Evolutionary conservation across 1,140 invertebrate genomes (phyloP).

Genomic region (Chymomyza costata): DNA sequence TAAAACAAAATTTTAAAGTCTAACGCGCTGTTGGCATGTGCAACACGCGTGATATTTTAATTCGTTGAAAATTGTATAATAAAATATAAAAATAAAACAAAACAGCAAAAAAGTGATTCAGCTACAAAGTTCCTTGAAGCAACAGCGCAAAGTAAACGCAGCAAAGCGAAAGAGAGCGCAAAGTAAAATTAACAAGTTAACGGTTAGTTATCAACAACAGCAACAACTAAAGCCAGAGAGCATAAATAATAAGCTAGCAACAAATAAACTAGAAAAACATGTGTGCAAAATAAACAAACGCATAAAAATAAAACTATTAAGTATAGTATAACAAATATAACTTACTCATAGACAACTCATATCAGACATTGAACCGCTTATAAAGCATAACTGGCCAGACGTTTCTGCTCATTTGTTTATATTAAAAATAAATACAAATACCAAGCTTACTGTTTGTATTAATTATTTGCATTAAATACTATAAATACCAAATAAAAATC

Average conservation of each 20-base stretch:
- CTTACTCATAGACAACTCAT: no score
- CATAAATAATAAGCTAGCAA: constrained; percentile 23
- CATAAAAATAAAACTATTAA: no score
- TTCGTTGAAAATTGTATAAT: constrained; percentile 44
- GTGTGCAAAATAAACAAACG: background rate
- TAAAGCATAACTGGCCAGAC: no score
- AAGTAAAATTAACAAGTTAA: constrained; percentile 26
- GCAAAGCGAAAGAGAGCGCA: constrained; percentile 9
- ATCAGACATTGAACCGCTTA: no score
- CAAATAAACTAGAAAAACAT: no score
- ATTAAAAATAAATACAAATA: constrained; percentile 24
- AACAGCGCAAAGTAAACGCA: constrained; percentile 8
- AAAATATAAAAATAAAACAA: constrained; percentile 16
- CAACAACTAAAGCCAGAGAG: constrained; percentile 1
- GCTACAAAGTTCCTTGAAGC: constrained; percentile 52
- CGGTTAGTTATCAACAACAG: constrained; percentile 41
- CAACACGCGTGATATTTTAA: constrained; percentile 38
- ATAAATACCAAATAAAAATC: constrained; percentile 18
- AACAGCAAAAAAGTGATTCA: constrained; percentile 25
- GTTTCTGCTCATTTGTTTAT: no score
- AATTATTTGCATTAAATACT: constrained; percentile 41
- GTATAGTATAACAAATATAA: no score
- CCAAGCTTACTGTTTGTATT: constrained; percentile 33
- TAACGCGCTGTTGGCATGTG: constrained; percentile 42
- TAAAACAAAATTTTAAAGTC: constrained; percentile 47